These are phyloP conservation scores for Euphysa ruthae DNA, from an alignment of 30 jellyfish, hydroid and myxozoan species.

Conservation along the genomic window DNA sequence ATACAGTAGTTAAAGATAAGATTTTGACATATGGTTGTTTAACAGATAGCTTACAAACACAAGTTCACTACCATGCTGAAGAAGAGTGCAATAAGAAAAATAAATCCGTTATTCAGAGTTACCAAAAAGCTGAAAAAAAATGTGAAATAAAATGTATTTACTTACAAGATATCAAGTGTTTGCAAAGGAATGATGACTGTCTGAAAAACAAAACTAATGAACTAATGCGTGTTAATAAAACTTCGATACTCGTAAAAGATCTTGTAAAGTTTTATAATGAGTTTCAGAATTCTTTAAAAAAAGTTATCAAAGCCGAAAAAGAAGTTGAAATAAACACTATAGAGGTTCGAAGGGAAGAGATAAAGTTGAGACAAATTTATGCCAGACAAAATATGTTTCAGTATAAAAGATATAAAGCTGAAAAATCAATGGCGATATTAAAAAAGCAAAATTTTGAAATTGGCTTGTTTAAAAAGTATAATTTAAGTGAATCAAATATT, in stretches of 20 bases:
- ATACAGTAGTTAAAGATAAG: conserved; percentile 22
- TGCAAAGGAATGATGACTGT: conserved; percentile 43
- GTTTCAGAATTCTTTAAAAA: no score
- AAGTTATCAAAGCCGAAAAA: no score
- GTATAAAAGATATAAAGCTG: background rate
- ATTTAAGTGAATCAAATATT: conserved; percentile 30
- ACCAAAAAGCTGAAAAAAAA: conserved; percentile 37
- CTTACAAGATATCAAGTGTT: conserved; percentile 44
- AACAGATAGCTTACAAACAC: conserved; percentile 37
- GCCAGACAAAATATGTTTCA: no score
- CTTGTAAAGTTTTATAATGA: no score
- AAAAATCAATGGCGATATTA: background rate
- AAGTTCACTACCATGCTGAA: conserved; percentile 30
- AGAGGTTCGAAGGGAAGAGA: no score
- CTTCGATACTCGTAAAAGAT: no score
- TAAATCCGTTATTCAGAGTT: conserved; percentile 47
- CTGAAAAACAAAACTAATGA: conserved; percentile 2
- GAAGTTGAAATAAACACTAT: no score
- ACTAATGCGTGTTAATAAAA: no score
- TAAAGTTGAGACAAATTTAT: no score
- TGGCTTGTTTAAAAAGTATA: conserved; percentile 4
- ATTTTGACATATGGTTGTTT: conserved; percentile 49
- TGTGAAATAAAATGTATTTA: conserved; percentile 54
- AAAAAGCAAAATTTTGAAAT: background rate
- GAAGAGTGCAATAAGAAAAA: conserved; percentile 34